Evolutionary conservation across 2,888 invertebrate genomes (phyloP).

Genomic region (Sussaba pulchella): DNA sequence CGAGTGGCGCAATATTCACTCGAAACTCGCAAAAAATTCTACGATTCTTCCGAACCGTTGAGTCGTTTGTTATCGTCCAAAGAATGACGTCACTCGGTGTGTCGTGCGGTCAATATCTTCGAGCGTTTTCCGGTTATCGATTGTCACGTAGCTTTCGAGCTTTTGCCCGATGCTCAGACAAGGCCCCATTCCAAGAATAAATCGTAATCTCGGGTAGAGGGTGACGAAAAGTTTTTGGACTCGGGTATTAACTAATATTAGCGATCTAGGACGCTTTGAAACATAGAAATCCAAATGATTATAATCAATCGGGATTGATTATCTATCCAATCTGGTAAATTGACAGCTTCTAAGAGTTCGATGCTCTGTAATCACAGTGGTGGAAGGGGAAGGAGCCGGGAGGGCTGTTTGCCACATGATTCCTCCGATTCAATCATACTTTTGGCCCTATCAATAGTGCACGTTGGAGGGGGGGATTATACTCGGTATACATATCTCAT

Average conservation of each 20-base stretch:
- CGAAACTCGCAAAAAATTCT: constrained; percentile 3
- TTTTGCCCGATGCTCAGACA: constrained; percentile 1
- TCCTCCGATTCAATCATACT: constrained; percentile 27
- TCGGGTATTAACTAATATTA: constrained; percentile 30
- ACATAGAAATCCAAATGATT: constrained; percentile 12
- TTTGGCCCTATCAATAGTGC: constrained; percentile 48
- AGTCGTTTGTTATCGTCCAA: not conserved
- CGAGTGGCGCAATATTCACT: not conserved
- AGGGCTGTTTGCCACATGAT: no score
- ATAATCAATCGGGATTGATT: constrained; percentile 26
- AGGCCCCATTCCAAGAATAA: constrained; percentile 9
- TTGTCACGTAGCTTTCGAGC: not conserved
- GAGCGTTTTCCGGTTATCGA: not conserved
- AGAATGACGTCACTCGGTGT: not conserved
- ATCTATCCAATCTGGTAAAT: constrained; percentile 45
- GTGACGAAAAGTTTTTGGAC: not conserved
- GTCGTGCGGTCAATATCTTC: constrained; percentile 13
- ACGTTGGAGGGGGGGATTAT: constrained; percentile 25
- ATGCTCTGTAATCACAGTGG: constrained; percentile 25
- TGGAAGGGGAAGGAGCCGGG: constrained; percentile 50
- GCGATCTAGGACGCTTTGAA: not conserved
- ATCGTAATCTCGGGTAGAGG: not conserved
- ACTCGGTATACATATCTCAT: no score
- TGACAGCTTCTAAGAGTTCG: not conserved
- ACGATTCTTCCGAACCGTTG: not conserved